Percentiles rank a stretch among this genome's conserved stretches.
Evolutionary conservation across 2,797 vertebrate genomes (phyloP).

Genomic region (Mustela erminea): DNA sequence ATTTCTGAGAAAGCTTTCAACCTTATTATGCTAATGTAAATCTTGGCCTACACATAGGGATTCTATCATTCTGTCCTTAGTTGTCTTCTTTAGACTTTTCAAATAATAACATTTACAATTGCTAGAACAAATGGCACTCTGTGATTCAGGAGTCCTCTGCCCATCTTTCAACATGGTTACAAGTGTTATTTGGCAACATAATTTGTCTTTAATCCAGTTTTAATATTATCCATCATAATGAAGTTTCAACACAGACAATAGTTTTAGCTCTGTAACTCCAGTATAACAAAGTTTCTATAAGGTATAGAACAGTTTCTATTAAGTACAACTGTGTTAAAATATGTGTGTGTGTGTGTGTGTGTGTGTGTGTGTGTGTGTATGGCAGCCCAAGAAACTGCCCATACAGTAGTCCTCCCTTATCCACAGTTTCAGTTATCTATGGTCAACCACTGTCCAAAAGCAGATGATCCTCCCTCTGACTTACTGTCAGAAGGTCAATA

Average conservation of each 20-base stretch:
- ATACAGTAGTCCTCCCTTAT: not conserved
- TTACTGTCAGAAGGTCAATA: not conserved
- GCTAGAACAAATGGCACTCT: conserved; percentile 20
- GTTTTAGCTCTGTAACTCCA: not conserved
- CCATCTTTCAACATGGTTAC: not conserved
- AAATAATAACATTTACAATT: not conserved
- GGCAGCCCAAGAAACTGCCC: not conserved
- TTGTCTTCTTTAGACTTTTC: conserved; percentile 3
- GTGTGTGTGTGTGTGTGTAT: not conserved
- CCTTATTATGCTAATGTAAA: conserved; percentile 66
- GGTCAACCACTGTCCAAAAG: not conserved
- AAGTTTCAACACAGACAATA: not conserved
- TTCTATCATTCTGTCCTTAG: conserved; percentile 6
- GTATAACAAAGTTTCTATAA: not conserved
- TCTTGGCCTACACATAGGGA: not conserved
- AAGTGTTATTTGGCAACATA: conserved; percentile 1
- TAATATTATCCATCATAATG: not conserved
- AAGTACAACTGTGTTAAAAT: not conserved
- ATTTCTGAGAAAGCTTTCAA: conserved; percentile 50
- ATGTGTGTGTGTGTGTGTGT: no score
- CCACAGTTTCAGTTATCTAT: not conserved
- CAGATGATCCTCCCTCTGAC: not conserved
- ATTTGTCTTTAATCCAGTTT: conserved; percentile 40
- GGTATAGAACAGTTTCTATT: not conserved
- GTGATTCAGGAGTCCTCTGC: not conserved